A percentile compares a stretch with the other conserved stretches of the same genome.
These are phyloP conservation scores for Andricus quercusramuli DNA, from an alignment of 2,888 invertebrate species.

Conservation along the genomic window DNA sequence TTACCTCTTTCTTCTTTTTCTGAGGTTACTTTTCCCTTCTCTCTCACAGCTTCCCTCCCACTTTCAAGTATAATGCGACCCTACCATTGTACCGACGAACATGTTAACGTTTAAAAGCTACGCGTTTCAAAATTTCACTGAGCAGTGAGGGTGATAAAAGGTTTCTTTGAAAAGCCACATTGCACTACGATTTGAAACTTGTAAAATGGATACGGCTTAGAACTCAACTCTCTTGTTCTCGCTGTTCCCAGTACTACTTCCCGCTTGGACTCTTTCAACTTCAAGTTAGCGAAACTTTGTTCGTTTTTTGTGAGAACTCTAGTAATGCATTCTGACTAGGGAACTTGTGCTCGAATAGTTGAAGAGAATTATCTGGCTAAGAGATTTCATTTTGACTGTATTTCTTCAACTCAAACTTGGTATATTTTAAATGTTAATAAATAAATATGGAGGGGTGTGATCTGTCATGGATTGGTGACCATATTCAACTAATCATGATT, in stretches of 20 bases:
- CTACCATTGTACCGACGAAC: slow-evolving; percentile 66
- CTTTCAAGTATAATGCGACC: slow-evolving; percentile 72
- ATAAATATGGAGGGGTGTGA: no score
- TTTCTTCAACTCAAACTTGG: no score
- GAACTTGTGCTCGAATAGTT: background rate
- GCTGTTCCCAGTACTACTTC: slow-evolving; percentile 39
- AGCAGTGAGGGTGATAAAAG: slow-evolving; percentile 72
- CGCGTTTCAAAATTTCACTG: slow-evolving; percentile 70
- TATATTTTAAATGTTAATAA: no score
- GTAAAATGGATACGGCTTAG: slow-evolving; percentile 71
- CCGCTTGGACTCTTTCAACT: slow-evolving; percentile 12
- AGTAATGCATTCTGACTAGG: background rate
- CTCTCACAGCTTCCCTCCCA: slow-evolving; percentile 36
- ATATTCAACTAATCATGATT: background rate
- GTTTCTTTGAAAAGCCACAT: slow-evolving; percentile 69
- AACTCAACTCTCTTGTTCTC: slow-evolving; percentile 56
- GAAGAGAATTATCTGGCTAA: background rate
- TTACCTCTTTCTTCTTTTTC: slow-evolving; percentile 17
- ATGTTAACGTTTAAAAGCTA: slow-evolving; percentile 72
- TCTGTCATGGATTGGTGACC: background rate
- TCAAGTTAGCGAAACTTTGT: background rate
- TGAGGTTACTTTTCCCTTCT: background rate
- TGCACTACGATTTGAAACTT: slow-evolving; percentile 72
- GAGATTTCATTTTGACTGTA: background rate
- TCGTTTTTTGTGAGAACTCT: slow-evolving; percentile 10